Base-by-base conservation (phyloP, 2,888 invertebrate species). In the Rhodophaea formosa region DNA sequence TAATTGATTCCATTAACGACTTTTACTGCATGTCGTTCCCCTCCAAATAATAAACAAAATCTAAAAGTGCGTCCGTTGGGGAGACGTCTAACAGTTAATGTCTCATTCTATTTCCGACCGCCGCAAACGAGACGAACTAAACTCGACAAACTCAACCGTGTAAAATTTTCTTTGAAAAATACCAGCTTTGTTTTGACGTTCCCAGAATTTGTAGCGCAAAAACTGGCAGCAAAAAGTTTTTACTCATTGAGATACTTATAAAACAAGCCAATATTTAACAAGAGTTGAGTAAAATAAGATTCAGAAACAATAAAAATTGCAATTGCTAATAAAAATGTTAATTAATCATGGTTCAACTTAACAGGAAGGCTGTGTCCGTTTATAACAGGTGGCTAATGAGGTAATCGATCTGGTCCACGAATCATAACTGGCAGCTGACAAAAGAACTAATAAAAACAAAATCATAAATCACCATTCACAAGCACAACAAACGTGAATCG, bases 401-500 rank as follows among this genome's bases (percentile, higher is more conserved):
- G 62, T 53, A 59, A 65, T 62, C 62, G 59, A 64, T 62, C 57
- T 58, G 60, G 52, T 57, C 63, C 61, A 64, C 72, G 66, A 61
- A 72, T 70, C 61, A 44, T 57, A 56, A 45, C 57, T 56, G 53
- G 44, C 44, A 55, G 39, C 30, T 44, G 55, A 10, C 53, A 51
- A 60, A 61, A 56, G 3, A 30, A 49, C 23, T 10, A 65, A 58
- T 62, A 62, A 62, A 59, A 49, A 55, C 32, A 62, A 65, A 61
- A 61, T 52, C 59, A 66, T 63, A 52, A 57, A 46, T 69, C 77
- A 75, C 61, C 70, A 64, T 63, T 64, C 80, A 77, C 62, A 71
- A 71, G 68, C 74, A 74, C 74, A 66, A 75, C 64, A 72, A 63
- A 64, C 61, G 66, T 74, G 77, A 84, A 82, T 82, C 83, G 82